phyloP scores from a whole-genome alignment of 2,113 vertebrate genomes.

The Nematolebias whitei region DNA sequence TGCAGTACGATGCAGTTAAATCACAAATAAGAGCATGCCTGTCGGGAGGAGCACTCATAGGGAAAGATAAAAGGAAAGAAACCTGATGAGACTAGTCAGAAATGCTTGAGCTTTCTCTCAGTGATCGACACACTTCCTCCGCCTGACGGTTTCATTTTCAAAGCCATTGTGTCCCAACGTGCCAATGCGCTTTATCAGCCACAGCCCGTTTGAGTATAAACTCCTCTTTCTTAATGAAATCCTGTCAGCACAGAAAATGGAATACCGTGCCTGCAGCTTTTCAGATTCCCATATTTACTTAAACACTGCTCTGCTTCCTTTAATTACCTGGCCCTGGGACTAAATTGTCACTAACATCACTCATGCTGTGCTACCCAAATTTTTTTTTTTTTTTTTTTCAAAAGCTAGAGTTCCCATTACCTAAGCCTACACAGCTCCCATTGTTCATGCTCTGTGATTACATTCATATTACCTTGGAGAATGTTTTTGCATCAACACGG shows the following conservation, averaged over 20 bases:
- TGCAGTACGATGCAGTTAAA: conserved; percentile 50
- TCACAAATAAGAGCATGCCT: conserved; percentile 60
- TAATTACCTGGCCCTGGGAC: conserved; percentile 35
- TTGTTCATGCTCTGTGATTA: conserved; percentile 40
- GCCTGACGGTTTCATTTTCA: conserved; percentile 65
- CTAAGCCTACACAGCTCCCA: conserved; percentile 52
- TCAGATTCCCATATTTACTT: conserved; percentile 32
- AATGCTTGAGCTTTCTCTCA: conserved; percentile 36
- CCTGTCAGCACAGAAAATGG: conserved; percentile 21
- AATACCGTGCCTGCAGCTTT: conserved; percentile 18
- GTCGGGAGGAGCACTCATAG: conserved; percentile 4
- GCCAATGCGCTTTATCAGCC: conserved; percentile 44
- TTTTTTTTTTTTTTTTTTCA: neutral
- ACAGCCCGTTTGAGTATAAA: conserved; percentile 25
- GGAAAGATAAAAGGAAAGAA: conserved; percentile 46
- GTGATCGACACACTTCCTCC: conserved; percentile 56
- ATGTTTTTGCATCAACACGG: conserved; percentile 38
- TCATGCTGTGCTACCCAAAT: conserved; percentile 8
- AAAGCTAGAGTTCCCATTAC: conserved; percentile 45
- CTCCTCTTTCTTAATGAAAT: conserved; percentile 21
- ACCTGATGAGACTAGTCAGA: conserved; percentile 56
- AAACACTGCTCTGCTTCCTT: conserved; percentile 16
- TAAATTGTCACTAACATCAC: conserved; percentile 25
- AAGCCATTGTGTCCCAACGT: conserved; percentile 41
- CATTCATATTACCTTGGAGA: conserved; percentile 41